phyloP scores from a whole-genome alignment of 1,140 invertebrate species.

The Callitettix versicolor region DNA sequence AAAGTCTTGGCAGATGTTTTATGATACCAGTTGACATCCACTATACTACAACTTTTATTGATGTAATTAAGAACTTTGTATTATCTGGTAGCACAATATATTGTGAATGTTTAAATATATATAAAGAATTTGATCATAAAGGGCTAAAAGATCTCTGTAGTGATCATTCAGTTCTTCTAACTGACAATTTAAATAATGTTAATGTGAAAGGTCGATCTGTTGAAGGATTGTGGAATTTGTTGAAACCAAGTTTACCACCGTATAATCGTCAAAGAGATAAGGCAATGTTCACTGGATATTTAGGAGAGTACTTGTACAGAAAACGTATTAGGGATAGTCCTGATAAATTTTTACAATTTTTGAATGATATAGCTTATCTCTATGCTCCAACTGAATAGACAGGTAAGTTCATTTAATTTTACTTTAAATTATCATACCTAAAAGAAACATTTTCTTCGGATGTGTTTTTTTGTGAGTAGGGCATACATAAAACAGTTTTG shows the following conservation, averaged over 20 bases:
- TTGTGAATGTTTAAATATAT: slow-evolving; percentile 4
- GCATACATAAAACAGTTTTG: too few relatives aligned
- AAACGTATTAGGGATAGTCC: slow-evolving; percentile 3
- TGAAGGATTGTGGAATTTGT: slow-evolving; percentile 1
- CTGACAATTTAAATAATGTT: slow-evolving; percentile 2
- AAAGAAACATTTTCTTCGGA: too few relatives aligned
- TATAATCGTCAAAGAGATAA: slow-evolving; percentile 10
- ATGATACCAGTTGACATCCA: slow-evolving; percentile 8
- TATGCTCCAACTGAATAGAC: slow-evolving; percentile 1
- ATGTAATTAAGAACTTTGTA: slow-evolving; percentile 4
- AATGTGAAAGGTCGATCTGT: neutral
- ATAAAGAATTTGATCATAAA: slow-evolving; percentile 1
- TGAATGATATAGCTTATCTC: slow-evolving; percentile 1
- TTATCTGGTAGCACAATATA: neutral
- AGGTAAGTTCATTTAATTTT: neutral
- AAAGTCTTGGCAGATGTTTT: neutral
- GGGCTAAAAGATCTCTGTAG: neutral
- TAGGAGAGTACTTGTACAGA: slow-evolving; percentile 3
- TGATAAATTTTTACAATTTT: slow-evolving; percentile 1
- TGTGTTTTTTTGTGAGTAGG: too few relatives aligned
- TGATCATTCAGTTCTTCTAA: neutral
- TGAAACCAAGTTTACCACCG: slow-evolving; percentile 6
- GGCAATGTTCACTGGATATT: slow-evolving; percentile 7
- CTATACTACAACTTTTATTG: slow-evolving; percentile 9
- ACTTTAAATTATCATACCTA: neutral